Percentiles rank a stretch among this genome's conserved stretches.
Evolutionary conservation across 2,888 invertebrate species (phyloP).

Genomic region (Tipula lateralis): DNA sequence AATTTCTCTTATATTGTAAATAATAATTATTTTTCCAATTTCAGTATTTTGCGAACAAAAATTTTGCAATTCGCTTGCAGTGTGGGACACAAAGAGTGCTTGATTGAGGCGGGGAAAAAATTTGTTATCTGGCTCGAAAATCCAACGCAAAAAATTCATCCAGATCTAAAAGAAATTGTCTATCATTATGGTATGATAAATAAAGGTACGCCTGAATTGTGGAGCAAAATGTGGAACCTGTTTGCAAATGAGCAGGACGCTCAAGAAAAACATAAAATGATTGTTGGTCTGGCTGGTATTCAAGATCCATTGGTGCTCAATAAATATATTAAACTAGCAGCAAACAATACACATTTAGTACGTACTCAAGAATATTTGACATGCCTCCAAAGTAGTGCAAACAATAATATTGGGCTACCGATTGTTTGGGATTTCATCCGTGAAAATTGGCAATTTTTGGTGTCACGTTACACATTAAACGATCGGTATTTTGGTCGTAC

Average conservation of each 20-base stretch:
- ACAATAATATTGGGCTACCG: conserved; percentile 67
- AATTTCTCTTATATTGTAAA: conserved; percentile 24
- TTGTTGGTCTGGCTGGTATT: conserved; percentile 66
- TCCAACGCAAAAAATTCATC: conserved; percentile 51
- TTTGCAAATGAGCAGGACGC: conserved; percentile 71
- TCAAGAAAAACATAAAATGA: conserved; percentile 69
- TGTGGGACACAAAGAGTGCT: conserved; percentile 58
- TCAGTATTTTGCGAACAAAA: conserved; percentile 60
- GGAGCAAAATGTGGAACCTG: conserved; percentile 69
- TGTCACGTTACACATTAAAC: conserved; percentile 74
- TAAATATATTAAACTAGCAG: conserved; percentile 68
- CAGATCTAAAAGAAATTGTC: conserved; percentile 60
- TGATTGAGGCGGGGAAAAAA: conserved; percentile 54
- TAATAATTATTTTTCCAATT: conserved; percentile 35
- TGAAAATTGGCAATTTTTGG: conserved; percentile 68
- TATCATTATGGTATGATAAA: conserved; percentile 69
- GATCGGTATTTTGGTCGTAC: conserved; percentile 74
- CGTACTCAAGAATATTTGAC: conserved; percentile 80
- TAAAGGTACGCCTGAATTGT: conserved; percentile 58
- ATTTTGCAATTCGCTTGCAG: conserved; percentile 63
- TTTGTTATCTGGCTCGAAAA: conserved; percentile 61
- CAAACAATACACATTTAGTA: conserved; percentile 64
- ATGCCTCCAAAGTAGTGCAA: conserved; percentile 61
- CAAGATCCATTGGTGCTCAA: conserved; percentile 60
- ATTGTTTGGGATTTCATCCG: conserved; percentile 83